Base-by-base conservation (phyloP, 2,888 invertebrate species). In the Incurvaria masculella region DNA sequence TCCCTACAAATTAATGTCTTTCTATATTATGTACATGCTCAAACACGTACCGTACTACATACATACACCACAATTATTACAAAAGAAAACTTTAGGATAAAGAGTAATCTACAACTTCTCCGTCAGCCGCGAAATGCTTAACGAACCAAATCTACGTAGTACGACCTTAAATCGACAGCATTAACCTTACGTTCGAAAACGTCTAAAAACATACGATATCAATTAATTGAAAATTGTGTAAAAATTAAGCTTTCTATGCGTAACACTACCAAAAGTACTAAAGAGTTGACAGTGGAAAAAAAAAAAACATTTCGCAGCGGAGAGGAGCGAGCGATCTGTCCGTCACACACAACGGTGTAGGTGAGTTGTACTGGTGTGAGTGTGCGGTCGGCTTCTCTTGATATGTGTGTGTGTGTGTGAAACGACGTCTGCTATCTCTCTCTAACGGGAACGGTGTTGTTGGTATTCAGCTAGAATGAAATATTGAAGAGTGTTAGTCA, bases 391-490 rank as follows among this genome's bases (percentile, higher is more conserved):
- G 69, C 75, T 72, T 33, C 63, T 74, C 76, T 75, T 76, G 76
- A 78, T 76, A 76, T 78, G 76, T 76, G 75, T 75, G 68, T 67
- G 66, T 71, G 66, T 73, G 68, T 74, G 66, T 70, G 61, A 33
- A 33, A 33, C 33, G 33, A 33, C 33, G 33, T 11, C 33, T 33
- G 33, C 33, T 33, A 33, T 8, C 33, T 33, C 33, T 33, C 33
- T 33, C 33, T 33, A 33, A 33, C 33, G 33, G 33, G 33, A 33
- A 3, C 33, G 11, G 33, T 33, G 33, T 33, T 33, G 33, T n/a
- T n/a, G n/a, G 14, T 33, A 33, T n/a, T 33, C 33, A 33, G 33
- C 33, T 33, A 33, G 33, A 33, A 33, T n/a, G 11, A 33, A 33
- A 33, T 33, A 33, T 33, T 33, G 33, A 33, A 11, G 14, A 33